Evolutionary conservation across 2,797 vertebrate species (phyloP), one percentile per base, ranked within the genome.

Genomic region (Sarcophilus harrisii): DNA sequence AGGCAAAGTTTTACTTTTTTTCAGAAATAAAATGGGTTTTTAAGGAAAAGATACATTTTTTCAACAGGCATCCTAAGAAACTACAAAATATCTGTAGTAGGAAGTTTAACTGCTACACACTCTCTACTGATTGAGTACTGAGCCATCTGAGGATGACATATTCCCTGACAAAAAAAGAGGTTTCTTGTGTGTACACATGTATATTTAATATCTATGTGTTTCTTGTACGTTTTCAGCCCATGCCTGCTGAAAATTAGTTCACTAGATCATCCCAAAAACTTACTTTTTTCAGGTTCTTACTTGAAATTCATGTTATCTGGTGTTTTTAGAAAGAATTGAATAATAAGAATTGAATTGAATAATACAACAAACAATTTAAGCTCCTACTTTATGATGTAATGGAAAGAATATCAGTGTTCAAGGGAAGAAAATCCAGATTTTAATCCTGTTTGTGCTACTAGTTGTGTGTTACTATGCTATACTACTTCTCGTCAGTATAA

Each of bases 291-390:
- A 91, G 52, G 52, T 4, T 4, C 21, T 96, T 16, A 38, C 66
- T 95, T 73, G 30, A 14, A 1, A 90, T 94, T 98, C 54, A 28
- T 81, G 52, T 62, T 91, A 55, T 52, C 18, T 27, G 87, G 27
- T 93, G 21, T 21, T 94, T 89, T 95, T 49, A 95, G 24, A 94
- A 97, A 93, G 73, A 54, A 38, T 10, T 32, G 0, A 96, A 58
- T 6, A 57, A 59, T 81, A 1, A 38, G 21, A 10, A 27, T 87
- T 87, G 45, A 52, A 52, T 52, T 52, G 5, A 52, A 52, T 52
- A 52, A 52, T 52, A 5, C 38, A 87, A 87, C 38, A 87, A 49
- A 87, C 21, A 27, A 24, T 81, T 38, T 87, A 87, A 87, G 38
- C n/a, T 49, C 9, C 73, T 81, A 10, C 2, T 24, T 45, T 49